These are phyloP conservation scores for Drosophila engyochracea DNA, from an alignment of 2,888 invertebrate species.

Conservation along the genomic window DNA sequence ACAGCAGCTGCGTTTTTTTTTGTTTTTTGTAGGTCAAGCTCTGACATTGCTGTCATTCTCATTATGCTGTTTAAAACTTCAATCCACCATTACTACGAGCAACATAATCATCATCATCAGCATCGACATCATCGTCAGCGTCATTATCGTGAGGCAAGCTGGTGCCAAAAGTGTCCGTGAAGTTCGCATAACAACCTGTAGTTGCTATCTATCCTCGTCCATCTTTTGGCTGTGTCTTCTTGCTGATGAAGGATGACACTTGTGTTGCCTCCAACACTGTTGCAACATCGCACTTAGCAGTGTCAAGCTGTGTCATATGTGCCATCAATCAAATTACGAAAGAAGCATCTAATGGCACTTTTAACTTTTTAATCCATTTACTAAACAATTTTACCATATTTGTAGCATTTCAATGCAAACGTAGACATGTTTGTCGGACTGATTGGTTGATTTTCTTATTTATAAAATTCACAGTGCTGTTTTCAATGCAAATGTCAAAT, in stretches of 20 bases:
- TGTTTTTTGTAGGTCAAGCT: constrained; percentile 58
- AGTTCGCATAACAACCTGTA: constrained; percentile 31
- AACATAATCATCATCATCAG: constrained; percentile 28
- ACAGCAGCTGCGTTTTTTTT: constrained; percentile 10
- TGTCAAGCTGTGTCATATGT: constrained; percentile 32
- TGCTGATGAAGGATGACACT: background rate
- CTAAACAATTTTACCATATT: constrained; percentile 20
- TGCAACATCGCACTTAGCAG: constrained; percentile 25
- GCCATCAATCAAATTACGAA: constrained; percentile 49
- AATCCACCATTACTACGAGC: constrained; percentile 9
- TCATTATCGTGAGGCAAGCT: constrained; percentile 56
- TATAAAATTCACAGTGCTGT: constrained; percentile 33
- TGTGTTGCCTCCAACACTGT: constrained; percentile 4
- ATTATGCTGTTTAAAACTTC: constrained; percentile 27
- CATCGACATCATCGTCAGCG: constrained; percentile 13
- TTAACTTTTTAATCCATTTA: constrained; percentile 1
- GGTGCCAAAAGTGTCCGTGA: constrained; percentile 60
- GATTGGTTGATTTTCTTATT: constrained; percentile 42
- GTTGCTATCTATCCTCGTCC: constrained; percentile 8
- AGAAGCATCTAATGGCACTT: constrained; percentile 14
- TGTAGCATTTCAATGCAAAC: constrained; percentile 24
- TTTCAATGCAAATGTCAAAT: constrained; percentile 62
- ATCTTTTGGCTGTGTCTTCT: constrained; percentile 4
- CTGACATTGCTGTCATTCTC: constrained; percentile 27
- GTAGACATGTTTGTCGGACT: constrained; percentile 12